A percentile compares a stretch with the other conserved stretches of the same genome.
Conservation (phyloP, 2,113 vertebrate genomes). For the Hippocampus abdominalis region DNA sequence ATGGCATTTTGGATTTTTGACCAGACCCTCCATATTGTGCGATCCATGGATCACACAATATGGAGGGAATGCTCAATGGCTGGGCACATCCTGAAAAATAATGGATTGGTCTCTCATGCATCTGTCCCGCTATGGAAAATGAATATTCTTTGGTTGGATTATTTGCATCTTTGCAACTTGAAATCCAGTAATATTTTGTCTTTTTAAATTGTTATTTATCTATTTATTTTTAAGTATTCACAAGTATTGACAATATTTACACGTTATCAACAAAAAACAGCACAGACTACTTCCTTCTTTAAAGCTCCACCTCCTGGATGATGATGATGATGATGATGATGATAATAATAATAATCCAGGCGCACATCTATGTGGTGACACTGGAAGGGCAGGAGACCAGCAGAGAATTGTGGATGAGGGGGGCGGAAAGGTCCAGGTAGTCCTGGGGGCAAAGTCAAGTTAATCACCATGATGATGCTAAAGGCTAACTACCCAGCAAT, state of each 20-base stretch:
- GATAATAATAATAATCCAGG: conserved; percentile 68
- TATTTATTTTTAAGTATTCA: not conserved
- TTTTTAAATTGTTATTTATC: too few relatives aligned
- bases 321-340: conserved; percentile 51
- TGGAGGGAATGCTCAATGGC: too few relatives aligned
- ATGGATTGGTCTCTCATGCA: too few relatives aligned
- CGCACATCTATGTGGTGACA: conserved; percentile 49
- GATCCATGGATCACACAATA: too few relatives aligned
- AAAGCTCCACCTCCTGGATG: not conserved
- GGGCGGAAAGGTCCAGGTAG: conserved; percentile 85
- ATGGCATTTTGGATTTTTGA: too few relatives aligned
- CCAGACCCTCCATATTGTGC: too few relatives aligned
- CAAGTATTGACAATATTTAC: conserved; percentile 55
- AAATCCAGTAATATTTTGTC: too few relatives aligned
- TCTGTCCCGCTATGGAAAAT: too few relatives aligned
- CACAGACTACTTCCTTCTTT: conserved; percentile 7
- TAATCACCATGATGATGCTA: not conserved
- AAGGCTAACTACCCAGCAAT: not conserved
- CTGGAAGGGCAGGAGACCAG: conserved; percentile 75
- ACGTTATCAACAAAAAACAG: conserved; percentile 8
- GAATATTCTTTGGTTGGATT: too few relatives aligned
- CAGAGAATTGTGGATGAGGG: conserved; percentile 81
- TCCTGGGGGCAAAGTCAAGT: conserved; percentile 69
- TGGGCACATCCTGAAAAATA: too few relatives aligned
- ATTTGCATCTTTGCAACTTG: too few relatives aligned